Conservation (phyloP, 2,888 invertebrate species). For the Opisthograptis luteolata region DNA sequence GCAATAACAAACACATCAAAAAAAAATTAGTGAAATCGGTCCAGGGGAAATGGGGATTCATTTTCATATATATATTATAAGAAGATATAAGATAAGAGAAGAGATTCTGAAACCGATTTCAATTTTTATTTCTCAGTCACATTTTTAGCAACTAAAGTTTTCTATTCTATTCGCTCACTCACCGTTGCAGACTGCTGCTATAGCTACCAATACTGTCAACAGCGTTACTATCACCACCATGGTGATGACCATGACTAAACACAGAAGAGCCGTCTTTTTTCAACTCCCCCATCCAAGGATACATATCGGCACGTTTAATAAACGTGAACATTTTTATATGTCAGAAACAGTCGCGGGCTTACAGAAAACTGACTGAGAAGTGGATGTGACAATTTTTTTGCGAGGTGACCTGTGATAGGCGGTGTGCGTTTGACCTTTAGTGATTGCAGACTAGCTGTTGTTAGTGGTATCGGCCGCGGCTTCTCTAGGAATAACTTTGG, state of each 20-base stretch:
- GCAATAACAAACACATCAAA: too few species aligned
- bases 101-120: too few species aligned
- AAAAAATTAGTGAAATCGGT: too few species aligned
- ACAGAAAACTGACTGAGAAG: constrained; percentile 1
- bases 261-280: constrained; percentile 8
- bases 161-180: too few species aligned
- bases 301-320: constrained; percentile 16
- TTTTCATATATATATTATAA: too few species aligned
- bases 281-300: constrained; percentile 25
- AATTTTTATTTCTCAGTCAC: too few species aligned
- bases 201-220: background rate
- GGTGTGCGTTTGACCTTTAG: background rate
- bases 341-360: background rate
- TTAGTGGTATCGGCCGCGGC: too few species aligned
- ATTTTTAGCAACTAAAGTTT: too few species aligned
- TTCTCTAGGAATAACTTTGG: too few species aligned
- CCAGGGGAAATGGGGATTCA: too few species aligned
- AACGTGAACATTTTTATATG: constrained; percentile 16
- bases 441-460: too few species aligned
- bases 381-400: background rate
- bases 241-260: constrained; percentile 5
- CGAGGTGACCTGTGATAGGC: constrained; percentile 7
- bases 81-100: too few species aligned
- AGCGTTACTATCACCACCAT: background rate
- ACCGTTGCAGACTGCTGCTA: constrained; percentile 5